Base-by-base conservation (phyloP, 2,113 vertebrate genomes). In the Leptosomus discolor region DNA sequence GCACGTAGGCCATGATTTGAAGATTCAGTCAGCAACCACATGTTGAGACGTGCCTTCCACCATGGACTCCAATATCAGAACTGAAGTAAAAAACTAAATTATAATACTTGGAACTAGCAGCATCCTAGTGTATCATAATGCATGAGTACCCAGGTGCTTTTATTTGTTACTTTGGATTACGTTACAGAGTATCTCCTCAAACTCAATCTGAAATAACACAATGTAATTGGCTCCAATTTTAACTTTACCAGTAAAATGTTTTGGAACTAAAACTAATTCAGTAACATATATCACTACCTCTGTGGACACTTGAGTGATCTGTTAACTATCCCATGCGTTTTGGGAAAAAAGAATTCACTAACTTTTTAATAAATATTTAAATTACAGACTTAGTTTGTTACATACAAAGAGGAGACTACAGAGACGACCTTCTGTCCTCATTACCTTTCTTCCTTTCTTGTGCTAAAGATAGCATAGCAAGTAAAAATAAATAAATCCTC, bases 401-500 rank as follows among this genome's bases (percentile, higher is more conserved):
- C 48, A 61, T 17, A 71, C 73, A 70, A 68, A 79, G 57, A 85
- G 20, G 22, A 89, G 45, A 64, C 68, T 50, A 61, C 37, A 92
- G 51, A 70, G 43, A 53, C 67, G 70, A 92, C 70, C 30, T 50
- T 77, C 79, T 82, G 61, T 89, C 79, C 90, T 94, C 58, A 65
- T 92, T 87, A 91, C 54, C 56, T 73, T 88, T 86, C 92, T 73
- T 75, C 86, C 70, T 73, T 91, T 88, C 86, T 91, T 50, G 45
- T 54, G 93, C 94, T 95, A 97, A 97, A 96, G 60, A 96, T 93
- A 95, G 79, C 69, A 54, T 29, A 68, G 41, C 80, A 67, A 94
- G 77, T 88, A 91, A 97, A 97, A 96, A 96, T 92, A 97, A 96
- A 87, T 76, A 97, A 95, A 94, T 92, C 96, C 92, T 92, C 96